These are phyloP conservation scores for Xiphophorus couchianus DNA, from an alignment of 2,113 vertebrate species.

Conservation along the genomic window DNA sequence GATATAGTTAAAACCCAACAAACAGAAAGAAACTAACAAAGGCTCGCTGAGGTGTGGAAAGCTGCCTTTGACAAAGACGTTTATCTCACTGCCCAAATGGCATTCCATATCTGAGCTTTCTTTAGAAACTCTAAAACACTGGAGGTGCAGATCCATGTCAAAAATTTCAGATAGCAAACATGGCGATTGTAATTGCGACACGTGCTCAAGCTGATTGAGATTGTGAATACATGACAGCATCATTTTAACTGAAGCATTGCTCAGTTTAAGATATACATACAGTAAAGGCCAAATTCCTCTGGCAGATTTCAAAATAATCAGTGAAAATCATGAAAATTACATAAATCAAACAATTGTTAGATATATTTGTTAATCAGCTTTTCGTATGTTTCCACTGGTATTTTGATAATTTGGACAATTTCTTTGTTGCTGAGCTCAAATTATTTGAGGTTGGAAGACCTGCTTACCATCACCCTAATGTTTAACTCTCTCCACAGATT, in stretches of 20 bases:
- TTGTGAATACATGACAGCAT: conserved; percentile 44
- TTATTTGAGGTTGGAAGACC: neutral
- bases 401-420: no score
- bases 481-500: no score
- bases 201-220: conserved; percentile 40
- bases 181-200: conserved; percentile 59
- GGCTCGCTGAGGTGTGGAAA: conserved; percentile 32
- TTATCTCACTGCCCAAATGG: conserved; percentile 35
- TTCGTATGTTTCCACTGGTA: neutral
- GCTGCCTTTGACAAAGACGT: conserved; percentile 34
- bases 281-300: neutral
- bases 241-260: conserved; percentile 11
- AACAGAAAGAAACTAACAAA: conserved; percentile 16
- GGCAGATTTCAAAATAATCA: neutral
- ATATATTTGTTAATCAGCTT: neutral
- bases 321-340: neutral
- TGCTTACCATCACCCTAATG: no score
- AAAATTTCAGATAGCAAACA: conserved; percentile 51
- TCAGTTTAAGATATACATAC: conserved; percentile 17
- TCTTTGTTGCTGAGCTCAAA: neutral
- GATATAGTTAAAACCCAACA: neutral
- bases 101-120: conserved; percentile 32
- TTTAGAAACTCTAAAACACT: conserved; percentile 34
- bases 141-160: conserved; percentile 37
- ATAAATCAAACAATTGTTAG: neutral